These are phyloP conservation scores for Nemotelus pantherinus DNA, from an alignment of 2,888 invertebrate genomes.

Conservation along the genomic window DNA sequence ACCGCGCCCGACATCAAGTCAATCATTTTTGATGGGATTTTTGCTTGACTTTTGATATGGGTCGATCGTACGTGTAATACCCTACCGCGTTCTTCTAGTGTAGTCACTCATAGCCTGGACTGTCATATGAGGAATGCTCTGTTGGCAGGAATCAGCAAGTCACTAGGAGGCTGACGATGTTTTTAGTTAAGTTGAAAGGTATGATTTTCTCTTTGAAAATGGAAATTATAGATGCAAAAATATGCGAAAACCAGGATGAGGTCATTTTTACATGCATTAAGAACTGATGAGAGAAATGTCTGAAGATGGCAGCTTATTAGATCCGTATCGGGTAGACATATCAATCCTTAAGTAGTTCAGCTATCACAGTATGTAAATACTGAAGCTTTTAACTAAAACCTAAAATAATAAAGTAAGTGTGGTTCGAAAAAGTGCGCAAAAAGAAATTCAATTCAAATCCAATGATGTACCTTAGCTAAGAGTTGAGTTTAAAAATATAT, in stretches of 20 bases:
- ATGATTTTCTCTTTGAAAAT: not conserved
- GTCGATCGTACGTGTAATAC: constrained; percentile 6
- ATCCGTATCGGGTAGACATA: too few relatives aligned
- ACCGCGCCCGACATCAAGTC: constrained; percentile 32
- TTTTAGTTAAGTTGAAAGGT: not conserved
- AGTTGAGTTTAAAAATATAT: too few relatives aligned
- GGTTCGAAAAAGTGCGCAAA: too few relatives aligned
- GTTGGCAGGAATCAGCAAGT: not conserved
- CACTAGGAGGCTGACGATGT: not conserved
- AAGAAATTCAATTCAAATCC: too few relatives aligned
- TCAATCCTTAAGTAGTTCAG: too few relatives aligned
- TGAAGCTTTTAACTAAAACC: too few relatives aligned
- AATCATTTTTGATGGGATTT: constrained; percentile 34
- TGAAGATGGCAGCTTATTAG: too few relatives aligned
- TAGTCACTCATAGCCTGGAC: not conserved
- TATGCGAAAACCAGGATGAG: not conserved
- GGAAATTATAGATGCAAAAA: constrained; percentile 9
- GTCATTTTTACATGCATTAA: too few relatives aligned
- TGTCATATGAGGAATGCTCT: constrained; percentile 2
- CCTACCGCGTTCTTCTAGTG: not conserved
- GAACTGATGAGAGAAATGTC: too few relatives aligned
- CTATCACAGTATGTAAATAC: too few relatives aligned
- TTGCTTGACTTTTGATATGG: constrained; percentile 31
- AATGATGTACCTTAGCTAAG: too few relatives aligned
- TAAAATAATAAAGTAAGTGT: too few relatives aligned